phyloP scores from a whole-genome alignment of 92 coral and sea anemone genomes.

The Phenganax subtilis region DNA sequence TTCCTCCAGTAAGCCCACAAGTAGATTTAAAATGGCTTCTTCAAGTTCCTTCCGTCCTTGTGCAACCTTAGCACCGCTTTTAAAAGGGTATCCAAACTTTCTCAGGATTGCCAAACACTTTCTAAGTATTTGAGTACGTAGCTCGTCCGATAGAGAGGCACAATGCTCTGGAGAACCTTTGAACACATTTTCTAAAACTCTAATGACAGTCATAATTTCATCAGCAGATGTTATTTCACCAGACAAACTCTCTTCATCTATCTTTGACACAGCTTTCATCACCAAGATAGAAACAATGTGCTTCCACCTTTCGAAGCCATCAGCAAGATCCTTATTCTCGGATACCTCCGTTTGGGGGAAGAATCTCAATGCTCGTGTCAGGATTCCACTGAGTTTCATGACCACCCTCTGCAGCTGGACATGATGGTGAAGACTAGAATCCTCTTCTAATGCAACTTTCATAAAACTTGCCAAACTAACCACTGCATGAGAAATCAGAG shows the following conservation, averaged over 20 bases:
- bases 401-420: not conserved
- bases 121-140: constrained; percentile 9
- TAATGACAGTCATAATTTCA: not conserved
- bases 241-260: not conserved
- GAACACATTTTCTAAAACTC: constrained; percentile 11
- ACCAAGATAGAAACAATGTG: constrained; percentile 13
- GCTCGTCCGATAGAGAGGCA: constrained; percentile 12
- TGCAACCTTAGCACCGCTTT: not conserved
- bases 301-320: constrained; percentile 4
- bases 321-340: not conserved
- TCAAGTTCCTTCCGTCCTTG: not conserved
- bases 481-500: not conserved
- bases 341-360: not conserved
- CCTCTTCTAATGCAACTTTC: not conserved
- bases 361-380: constrained; percentile 11
- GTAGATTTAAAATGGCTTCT: not conserved
- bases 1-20: constrained; percentile 13
- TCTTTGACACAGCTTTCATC: not conserved
- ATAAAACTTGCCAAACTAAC: not conserved
- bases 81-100: not conserved
- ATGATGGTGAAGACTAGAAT: not conserved
- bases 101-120: constrained; percentile 19
- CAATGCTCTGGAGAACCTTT: not conserved
- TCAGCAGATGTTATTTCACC: not conserved
- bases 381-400: constrained; percentile 1